phyloP scores from a whole-genome alignment of 2,797 vertebrate species.

The Decapterus maruadsi region DNA sequence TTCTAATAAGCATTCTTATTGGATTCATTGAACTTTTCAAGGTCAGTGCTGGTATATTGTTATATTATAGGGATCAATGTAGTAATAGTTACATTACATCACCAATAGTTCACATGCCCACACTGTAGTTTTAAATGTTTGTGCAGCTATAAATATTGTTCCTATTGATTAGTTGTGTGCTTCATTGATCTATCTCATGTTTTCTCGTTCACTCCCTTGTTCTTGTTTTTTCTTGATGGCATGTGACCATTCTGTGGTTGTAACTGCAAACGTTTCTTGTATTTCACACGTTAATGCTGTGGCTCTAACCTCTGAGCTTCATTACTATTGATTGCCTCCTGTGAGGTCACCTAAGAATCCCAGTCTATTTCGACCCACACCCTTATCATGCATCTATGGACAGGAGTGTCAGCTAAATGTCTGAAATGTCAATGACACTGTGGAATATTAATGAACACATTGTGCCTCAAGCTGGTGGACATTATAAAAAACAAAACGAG shows the following conservation, averaged over 20 bases:
- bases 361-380: slow-evolving; percentile 15
- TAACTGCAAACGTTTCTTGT: background rate
- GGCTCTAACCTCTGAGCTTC: slow-evolving; percentile 16
- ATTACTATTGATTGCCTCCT: slow-evolving; percentile 31
- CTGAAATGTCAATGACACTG: slow-evolving; percentile 45
- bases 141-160: background rate
- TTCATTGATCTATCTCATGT: background rate
- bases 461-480: background rate
- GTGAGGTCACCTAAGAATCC: slow-evolving; percentile 22
- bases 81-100: no score
- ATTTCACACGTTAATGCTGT: background rate
- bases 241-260: background rate
- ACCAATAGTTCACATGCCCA: background rate
- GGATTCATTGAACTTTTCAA: background rate
- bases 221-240: background rate
- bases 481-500: background rate
- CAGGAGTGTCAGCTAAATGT: background rate
- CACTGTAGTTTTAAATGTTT: background rate
- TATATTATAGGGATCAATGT: no score
- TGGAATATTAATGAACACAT: slow-evolving; percentile 40
- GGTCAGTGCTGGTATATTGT: no score
- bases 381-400: slow-evolving; percentile 7
- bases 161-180: background rate
- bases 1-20: background rate
- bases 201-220: background rate